These are phyloP conservation scores for Panonychus citri DNA, from an alignment of 1,140 invertebrate genomes.

Conservation along the genomic window DNA sequence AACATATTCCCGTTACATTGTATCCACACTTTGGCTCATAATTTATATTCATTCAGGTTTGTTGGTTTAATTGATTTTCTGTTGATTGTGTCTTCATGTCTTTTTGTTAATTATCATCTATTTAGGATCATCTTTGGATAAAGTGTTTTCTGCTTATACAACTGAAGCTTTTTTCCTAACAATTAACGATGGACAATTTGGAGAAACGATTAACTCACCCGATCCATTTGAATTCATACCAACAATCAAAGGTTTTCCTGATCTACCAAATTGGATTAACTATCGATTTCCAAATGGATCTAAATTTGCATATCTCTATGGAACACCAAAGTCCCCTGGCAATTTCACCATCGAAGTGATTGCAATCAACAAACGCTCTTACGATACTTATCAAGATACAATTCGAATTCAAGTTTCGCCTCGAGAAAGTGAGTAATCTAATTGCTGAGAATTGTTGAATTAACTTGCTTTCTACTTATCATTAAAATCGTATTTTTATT, in stretches of 20 bases:
- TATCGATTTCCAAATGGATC: constrained; percentile 25
- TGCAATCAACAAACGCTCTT: constrained; percentile 45
- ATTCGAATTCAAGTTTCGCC: constrained; percentile 8
- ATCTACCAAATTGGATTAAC: constrained; percentile 55
- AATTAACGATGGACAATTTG: constrained; percentile 7
- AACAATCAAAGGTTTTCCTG: constrained; percentile 41
- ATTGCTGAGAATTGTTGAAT: background rate
- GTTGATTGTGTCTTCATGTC: no score
- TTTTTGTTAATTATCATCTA: background rate
- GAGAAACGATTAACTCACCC: constrained; percentile 8
- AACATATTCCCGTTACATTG: no score
- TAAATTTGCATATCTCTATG: constrained; percentile 13
- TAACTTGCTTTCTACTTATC: no score
- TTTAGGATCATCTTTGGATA: constrained; percentile 6
- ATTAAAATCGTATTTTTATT: background rate
- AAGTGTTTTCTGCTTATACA: constrained; percentile 1
- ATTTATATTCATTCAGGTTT: no score
- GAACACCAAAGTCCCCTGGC: constrained; percentile 11
- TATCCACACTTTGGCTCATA: no score
- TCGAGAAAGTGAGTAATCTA: constrained; percentile 10
- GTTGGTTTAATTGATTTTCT: no score
- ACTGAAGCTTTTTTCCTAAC: constrained; percentile 13
- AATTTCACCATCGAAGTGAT: constrained; percentile 28
- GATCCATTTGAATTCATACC: constrained; percentile 40
- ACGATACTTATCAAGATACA: constrained; percentile 37